Base-by-base conservation (phyloP, 2,797 vertebrate species). In the Smutsia temminckii region DNA sequence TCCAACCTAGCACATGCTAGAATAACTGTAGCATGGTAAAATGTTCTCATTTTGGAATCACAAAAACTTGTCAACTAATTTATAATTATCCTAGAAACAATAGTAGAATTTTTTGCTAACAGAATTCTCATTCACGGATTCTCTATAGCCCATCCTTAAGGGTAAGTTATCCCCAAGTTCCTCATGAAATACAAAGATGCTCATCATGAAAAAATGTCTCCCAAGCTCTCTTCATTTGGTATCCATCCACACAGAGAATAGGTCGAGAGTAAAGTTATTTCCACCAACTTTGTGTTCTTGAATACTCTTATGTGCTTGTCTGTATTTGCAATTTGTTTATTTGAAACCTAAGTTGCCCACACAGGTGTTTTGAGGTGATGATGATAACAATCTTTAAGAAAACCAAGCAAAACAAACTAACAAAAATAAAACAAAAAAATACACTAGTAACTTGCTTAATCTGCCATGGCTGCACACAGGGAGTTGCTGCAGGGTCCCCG, bases 21-120 rank as follows among this genome's bases (percentile, higher is more conserved):
- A 92, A 85, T 59, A 93, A 89, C 79, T 63, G n/a, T 34, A 90
- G 25, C 46, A 61, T 42, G 25, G 61, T 37, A 72, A 92, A 42
- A 69, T 78, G 59, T 90, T 69, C 75, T 94, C 87, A 95, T 61
- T 90, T n/a, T 32, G 51, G 80, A 89, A 88, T 87, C 55, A 69
- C 37, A 81, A 91, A 93, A 95, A 71, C 42, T 80, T 88, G 66
- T 85, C 87, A 84, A 95, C 20, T 77, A 93, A 94, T 69, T 96
- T 81, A 91, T 66, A 71, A 87, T 79, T 80, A 90, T 69, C n/a
- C 72, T 74, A 90, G 85, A 96, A 85, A 94, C 37, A 75, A 80
- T 25, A 68, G 14, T 63, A 8, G 10, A 4, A 17, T 55, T 93
- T 16, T 75, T 94, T 53, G 55, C 59, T 89, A 92, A 89, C 27